Conservation (phyloP, 2,113 vertebrate genomes). For the Anthoscopus minutus region DNA sequence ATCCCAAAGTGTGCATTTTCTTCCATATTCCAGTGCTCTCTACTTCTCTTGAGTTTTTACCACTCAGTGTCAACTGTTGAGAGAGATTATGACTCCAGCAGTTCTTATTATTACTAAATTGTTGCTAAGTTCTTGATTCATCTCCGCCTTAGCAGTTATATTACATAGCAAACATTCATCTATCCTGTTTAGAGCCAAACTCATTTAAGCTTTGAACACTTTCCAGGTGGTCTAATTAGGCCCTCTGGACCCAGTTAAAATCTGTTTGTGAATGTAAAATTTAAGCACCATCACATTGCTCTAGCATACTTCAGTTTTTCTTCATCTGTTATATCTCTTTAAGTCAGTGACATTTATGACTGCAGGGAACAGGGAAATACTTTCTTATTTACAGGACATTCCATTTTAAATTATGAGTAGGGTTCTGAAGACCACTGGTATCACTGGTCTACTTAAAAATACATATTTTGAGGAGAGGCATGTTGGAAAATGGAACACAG, state of each 20-base stretch:
- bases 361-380: not conserved
- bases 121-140: not conserved
- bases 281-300: not conserved
- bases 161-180: not conserved
- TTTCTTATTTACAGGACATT: not conserved
- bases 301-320: not conserved
- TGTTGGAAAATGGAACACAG: not conserved
- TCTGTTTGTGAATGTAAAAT: not conserved
- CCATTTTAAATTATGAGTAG: not conserved
- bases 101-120: not conserved
- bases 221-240: not conserved
- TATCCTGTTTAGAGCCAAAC: not conserved
- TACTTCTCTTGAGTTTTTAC: not conserved
- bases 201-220: not conserved
- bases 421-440: not conserved
- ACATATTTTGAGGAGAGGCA: not conserved
- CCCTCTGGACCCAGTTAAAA: constrained; percentile 10
- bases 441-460: not conserved
- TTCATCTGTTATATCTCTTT: not conserved
- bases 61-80: not conserved
- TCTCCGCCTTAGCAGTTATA: not conserved
- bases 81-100: not conserved
- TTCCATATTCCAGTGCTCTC: not conserved
- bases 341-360: not conserved
- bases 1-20: not conserved